Evolutionary conservation across 2,797 vertebrate genomes (phyloP).

Genomic region (Garrulus glandarius): DNA sequence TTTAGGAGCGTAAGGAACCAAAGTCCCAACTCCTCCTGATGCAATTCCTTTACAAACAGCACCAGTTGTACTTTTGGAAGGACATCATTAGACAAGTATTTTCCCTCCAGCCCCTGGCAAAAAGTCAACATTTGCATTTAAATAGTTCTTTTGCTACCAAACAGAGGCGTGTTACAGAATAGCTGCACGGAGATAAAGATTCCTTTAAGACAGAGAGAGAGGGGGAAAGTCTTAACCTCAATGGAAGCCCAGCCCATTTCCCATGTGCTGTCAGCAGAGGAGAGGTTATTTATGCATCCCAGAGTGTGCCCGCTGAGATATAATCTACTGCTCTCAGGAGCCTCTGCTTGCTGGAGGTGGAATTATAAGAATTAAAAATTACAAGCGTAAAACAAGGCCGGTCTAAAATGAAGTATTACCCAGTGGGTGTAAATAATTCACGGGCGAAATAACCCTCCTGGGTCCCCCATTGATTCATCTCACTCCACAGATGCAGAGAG

Average conservation of each 20-base stretch:
- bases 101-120: conserved; percentile 5
- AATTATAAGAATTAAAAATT: conserved; percentile 65
- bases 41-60: neutral
- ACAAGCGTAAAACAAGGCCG: conserved; percentile 33
- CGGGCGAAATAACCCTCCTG: neutral
- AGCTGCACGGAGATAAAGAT: conserved; percentile 29
- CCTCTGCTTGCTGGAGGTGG: conserved; percentile 26
- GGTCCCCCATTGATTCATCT: neutral
- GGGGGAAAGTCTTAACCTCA: neutral
- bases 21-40: neutral
- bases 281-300: conserved; percentile 39
- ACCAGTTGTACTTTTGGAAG: conserved; percentile 37
- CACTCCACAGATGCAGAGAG: neutral
- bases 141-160: conserved; percentile 45
- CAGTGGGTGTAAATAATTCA: conserved; percentile 51
- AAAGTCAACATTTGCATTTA: conserved; percentile 63
- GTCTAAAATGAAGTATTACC: conserved; percentile 33
- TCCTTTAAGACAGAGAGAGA: neutral
- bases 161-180: neutral
- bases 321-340: conserved; percentile 47
- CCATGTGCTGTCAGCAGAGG: neutral
- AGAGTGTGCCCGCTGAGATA: conserved; percentile 26
- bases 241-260: neutral
- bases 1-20: neutral
- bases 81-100: conserved; percentile 30